Evolutionary conservation across 2,888 invertebrate genomes (phyloP).

Genomic region (Cyaniris semiargus): DNA sequence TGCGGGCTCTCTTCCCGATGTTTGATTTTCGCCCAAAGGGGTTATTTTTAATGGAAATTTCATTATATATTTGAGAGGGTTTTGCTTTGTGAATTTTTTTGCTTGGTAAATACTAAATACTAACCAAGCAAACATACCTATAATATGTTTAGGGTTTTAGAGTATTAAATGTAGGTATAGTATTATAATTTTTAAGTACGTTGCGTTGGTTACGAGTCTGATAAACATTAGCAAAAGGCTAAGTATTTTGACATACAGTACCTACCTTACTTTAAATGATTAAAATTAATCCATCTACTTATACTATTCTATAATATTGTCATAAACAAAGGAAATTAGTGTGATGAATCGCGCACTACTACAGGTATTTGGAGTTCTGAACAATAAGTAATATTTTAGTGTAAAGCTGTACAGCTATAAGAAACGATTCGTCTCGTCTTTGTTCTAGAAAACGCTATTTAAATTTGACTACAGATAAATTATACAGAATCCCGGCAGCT

Average conservation of each 20-base stretch:
- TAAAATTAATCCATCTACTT: too few relatives aligned
- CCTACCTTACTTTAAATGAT: too few relatives aligned
- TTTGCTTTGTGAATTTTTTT: neutral
- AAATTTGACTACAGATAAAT: slow-evolving; percentile 26
- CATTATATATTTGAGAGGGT: neutral
- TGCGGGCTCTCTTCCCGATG: slow-evolving; percentile 51
- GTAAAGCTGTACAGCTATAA: neutral
- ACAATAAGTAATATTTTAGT: slow-evolving; percentile 11
- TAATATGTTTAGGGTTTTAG: too few relatives aligned
- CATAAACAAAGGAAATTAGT: slow-evolving; percentile 5
- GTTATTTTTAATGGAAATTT: slow-evolving; percentile 13
- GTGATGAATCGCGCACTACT: neutral
- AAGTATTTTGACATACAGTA: too few relatives aligned
- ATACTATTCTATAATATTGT: neutral
- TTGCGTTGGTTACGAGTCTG: too few relatives aligned
- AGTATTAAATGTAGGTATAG: too few relatives aligned
- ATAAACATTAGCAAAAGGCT: too few relatives aligned
- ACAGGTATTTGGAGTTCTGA: neutral
- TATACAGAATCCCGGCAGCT: neutral
- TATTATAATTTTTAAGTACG: too few relatives aligned
- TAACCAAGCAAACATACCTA: too few relatives aligned
- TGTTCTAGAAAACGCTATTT: neutral
- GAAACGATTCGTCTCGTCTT: slow-evolving; percentile 13
- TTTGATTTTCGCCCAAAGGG: slow-evolving; percentile 9
- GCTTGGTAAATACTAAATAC: too few relatives aligned